Evolutionary conservation across 2,888 invertebrate genomes (phyloP).

Genomic region (Rapana venosa): DNA sequence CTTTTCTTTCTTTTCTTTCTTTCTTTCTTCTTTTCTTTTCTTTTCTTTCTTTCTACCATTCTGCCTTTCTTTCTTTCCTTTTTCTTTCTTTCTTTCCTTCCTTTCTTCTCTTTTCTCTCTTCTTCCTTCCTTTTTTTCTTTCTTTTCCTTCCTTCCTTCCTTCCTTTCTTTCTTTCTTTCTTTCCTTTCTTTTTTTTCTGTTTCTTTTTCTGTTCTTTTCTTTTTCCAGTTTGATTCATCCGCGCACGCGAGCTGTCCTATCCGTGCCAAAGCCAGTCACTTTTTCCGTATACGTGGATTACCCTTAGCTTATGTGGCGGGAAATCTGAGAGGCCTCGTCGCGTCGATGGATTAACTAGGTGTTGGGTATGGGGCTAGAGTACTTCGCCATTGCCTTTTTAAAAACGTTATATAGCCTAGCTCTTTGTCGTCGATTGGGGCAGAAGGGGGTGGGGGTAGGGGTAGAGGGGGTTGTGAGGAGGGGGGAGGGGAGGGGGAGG

Average conservation of each 20-base stretch:
- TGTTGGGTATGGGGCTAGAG: background rate
- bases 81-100: too few species aligned
- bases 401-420: background rate
- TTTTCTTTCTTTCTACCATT: too few species aligned
- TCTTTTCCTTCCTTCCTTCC: background rate
- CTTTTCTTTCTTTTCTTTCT: too few species aligned
- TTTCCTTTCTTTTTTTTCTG: too few species aligned
- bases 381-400: constrained; percentile 7
- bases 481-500: background rate
- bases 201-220: background rate
- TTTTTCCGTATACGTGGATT: constrained; percentile 10
- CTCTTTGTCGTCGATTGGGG: background rate
- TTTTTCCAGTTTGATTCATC: background rate
- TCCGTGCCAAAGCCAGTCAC: constrained; percentile 3
- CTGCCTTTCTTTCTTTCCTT: background rate
- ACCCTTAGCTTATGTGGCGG: background rate
- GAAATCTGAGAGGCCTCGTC: background rate
- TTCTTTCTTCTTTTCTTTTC: too few species aligned
- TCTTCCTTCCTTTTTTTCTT: background rate
- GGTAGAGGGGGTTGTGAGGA: background rate
- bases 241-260: constrained; percentile 16
- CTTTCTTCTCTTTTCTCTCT: background rate
- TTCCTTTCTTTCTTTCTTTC: background rate
- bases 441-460: too few species aligned
- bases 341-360: background rate